phyloP scores from a whole-genome alignment of 2,797 vertebrate species.

The Chloroceryle amazona region DNA sequence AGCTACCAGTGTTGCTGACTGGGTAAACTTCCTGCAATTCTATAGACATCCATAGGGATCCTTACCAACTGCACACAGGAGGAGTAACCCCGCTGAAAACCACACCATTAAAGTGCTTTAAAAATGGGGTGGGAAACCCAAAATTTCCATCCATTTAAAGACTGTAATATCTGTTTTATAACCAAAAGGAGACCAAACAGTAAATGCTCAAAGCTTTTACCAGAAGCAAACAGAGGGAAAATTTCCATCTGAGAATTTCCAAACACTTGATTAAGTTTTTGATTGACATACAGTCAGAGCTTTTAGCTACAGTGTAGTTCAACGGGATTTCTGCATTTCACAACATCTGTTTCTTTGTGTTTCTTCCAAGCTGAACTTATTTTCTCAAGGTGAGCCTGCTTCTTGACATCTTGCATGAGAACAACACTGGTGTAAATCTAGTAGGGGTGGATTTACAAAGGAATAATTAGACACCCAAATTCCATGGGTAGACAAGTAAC shows the following conservation, averaged over 20 bases:
- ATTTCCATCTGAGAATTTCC: constrained; percentile 4
- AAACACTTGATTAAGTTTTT: background rate
- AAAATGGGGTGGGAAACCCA: background rate
- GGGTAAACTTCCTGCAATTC: constrained; percentile 45
- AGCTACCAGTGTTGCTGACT: constrained; percentile 44
- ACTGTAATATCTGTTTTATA: background rate
- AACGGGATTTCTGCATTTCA: background rate
- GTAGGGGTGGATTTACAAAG: background rate
- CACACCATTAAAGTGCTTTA: background rate
- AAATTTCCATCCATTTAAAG: background rate
- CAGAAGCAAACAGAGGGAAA: background rate
- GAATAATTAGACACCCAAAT: background rate
- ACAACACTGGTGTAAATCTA: rapidly evolving
- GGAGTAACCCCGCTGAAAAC: background rate
- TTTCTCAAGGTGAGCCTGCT: background rate
- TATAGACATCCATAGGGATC: background rate
- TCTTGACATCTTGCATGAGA: background rate
- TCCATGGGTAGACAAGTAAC: background rate
- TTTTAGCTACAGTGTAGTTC: background rate
- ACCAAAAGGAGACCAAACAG: background rate
- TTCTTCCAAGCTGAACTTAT: background rate
- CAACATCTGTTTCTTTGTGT: background rate
- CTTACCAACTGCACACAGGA: background rate
- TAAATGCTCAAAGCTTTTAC: background rate
- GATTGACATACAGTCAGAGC: background rate